Evolutionary conservation across 2,888 invertebrate genomes (phyloP).

Genomic region (Mactromeris polynyma): DNA sequence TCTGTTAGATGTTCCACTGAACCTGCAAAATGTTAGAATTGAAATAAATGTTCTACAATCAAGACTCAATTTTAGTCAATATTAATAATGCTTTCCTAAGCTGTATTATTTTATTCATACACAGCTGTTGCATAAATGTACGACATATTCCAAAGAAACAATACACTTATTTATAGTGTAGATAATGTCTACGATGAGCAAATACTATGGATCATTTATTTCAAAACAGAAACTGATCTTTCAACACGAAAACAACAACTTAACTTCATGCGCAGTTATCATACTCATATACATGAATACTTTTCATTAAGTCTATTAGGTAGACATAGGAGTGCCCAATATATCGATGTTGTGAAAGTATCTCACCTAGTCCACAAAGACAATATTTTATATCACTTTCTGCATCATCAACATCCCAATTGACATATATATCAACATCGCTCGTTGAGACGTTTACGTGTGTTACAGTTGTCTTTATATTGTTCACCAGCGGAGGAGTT

Average conservation of each 20-base stretch:
- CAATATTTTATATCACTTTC: slow-evolving; percentile 50
- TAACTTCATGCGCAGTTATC: not conserved
- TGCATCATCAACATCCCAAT: slow-evolving; percentile 41
- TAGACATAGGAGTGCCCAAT: too few relatives aligned
- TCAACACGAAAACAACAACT: not conserved
- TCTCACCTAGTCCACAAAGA: slow-evolving; percentile 44
- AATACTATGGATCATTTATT: not conserved
- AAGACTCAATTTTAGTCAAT: not conserved
- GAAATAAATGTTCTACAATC: not conserved
- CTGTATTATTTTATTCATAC: not conserved
- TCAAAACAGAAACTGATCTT: not conserved
- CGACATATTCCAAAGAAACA: not conserved
- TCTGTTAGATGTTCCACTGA: not conserved
- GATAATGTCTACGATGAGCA: not conserved
- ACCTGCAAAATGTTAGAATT: slow-evolving; percentile 18
- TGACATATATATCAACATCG: slow-evolving; percentile 7
- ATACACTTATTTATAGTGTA: not conserved
- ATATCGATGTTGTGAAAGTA: not conserved
- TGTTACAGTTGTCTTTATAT: not conserved
- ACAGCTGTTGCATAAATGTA: not conserved
- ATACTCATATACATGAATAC: too few relatives aligned
- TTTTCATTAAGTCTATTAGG: too few relatives aligned
- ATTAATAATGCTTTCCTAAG: not conserved
- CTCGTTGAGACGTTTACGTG: not conserved
- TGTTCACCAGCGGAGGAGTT: slow-evolving; percentile 52